Evolutionary conservation across 2,113 vertebrate species (phyloP), one percentile per base, ranked within the genome.

Genomic region (Tauraco erythrolophus): DNA sequence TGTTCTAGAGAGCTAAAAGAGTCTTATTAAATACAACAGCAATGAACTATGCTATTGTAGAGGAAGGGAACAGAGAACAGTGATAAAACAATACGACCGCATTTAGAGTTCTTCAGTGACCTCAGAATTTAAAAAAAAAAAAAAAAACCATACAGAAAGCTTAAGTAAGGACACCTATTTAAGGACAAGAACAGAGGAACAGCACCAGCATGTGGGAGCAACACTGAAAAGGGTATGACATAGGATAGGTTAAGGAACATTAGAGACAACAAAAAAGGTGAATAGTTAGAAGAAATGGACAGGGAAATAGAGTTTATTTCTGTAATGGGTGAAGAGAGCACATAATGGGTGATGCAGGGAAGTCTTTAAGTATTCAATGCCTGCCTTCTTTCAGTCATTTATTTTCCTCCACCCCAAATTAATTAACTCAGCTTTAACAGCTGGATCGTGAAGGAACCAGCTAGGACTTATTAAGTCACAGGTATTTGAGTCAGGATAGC

Each of bases 141-240:
- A n/a, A 94, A 56, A 24, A 1, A 27, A 3, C 41, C 60, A 24
- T 12, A 91, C 2, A 71, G 81, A 82, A 84, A 85, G 37, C 77
- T 87, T 92, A 94, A 94, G 89, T 84, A 91, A 89, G 66, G 65
- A 82, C 77, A 93, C 30, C 69, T 89, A 92, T 84, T 84, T 93
- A 93, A 76, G 61, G 81, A 61, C 35, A 64, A 62, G 76, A 64
- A 79, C 14, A 75, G 48, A 84, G 51, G 31, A 96, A 78, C 10
- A 62, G 41, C 51, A 87, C 31, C n/a, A 89, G 69, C 53, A 88
- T 65, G 35, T 12, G 57, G 35, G 25, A 89, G 31, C 19, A 57
- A 60, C 14, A 53, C 56, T 91, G 56, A 27, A 79, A 95, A 94
- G 89, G 84, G 75, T 93, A 84, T 21, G 81, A 84, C 74, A 78